A percentile compares a stretch with the other conserved stretches of the same genome.
Evolutionary conservation across 2,888 invertebrate genomes (phyloP).

Genomic region (Rhyacophila evoluta): DNA sequence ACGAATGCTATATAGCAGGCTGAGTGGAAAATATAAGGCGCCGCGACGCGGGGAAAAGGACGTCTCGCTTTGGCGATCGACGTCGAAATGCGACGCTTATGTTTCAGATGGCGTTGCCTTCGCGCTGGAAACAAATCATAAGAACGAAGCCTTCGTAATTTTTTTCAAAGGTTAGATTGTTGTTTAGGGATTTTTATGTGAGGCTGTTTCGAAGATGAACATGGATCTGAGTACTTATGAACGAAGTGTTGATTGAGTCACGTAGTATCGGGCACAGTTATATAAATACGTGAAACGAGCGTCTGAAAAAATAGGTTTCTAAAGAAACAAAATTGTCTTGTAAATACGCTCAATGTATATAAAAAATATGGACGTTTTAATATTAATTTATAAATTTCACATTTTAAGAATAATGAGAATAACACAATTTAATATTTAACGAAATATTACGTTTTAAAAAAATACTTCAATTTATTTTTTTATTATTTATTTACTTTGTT

Average conservation of each 20-base stretch:
- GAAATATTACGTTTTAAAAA: no score
- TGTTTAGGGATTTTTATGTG: background rate
- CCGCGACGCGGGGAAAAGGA: background rate
- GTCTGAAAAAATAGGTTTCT: background rate
- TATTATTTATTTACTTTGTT: no score
- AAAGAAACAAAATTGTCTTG: no score
- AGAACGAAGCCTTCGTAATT: background rate
- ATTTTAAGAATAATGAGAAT: no score
- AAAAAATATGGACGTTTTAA: no score
- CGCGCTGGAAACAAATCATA: background rate
- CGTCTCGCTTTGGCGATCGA: slow-evolving; percentile 10
- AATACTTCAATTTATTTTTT: no score
- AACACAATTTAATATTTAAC: no score
- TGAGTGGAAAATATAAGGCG: background rate
- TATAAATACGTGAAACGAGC: background rate
- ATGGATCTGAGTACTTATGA: slow-evolving; percentile 1
- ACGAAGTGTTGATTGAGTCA: slow-evolving; percentile 1
- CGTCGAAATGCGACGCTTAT: slow-evolving; percentile 7
- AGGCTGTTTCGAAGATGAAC: background rate
- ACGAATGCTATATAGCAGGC: slow-evolving; percentile 15
- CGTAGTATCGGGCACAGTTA: background rate
- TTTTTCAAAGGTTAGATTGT: background rate
- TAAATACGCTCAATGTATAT: no score
- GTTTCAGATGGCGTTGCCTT: slow-evolving; percentile 18
- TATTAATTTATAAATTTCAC: no score